Percentiles rank a stretch among this genome's conserved stretches.
Conservation (phyloP, 2,888 invertebrate genomes). For the Agrochola lota region DNA sequence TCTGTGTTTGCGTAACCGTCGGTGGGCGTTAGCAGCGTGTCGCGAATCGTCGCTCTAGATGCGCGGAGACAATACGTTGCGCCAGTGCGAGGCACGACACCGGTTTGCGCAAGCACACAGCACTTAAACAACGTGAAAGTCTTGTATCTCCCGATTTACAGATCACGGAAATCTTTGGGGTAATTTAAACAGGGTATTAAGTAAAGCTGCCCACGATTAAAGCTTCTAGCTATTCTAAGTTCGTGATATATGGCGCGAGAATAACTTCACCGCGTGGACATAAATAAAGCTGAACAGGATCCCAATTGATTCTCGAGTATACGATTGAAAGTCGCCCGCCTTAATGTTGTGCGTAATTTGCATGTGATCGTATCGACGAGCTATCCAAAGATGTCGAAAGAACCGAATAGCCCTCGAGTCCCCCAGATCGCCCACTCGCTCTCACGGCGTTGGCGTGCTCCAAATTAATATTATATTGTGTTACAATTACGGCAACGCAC, state of each 20-base stretch:
- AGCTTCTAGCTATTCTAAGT: constrained; percentile 42
- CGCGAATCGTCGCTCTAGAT: constrained; percentile 82
- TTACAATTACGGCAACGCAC: constrained; percentile 79
- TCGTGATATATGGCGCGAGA: constrained; percentile 49
- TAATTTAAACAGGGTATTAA: constrained; percentile 66
- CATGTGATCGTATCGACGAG: constrained; percentile 68
- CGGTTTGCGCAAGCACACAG: constrained; percentile 71
- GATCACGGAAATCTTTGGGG: constrained; percentile 71
- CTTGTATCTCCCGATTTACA: constrained; percentile 74
- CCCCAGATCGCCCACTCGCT: constrained; percentile 73
- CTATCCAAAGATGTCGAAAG: constrained; percentile 72
- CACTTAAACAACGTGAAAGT: constrained; percentile 71
- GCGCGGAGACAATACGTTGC: constrained; percentile 81
- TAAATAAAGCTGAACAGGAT: constrained; percentile 59
- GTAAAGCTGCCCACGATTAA: constrained; percentile 61
- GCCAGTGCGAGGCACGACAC: constrained; percentile 67
- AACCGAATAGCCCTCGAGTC: constrained; percentile 67
- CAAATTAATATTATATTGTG: constrained; percentile 83
- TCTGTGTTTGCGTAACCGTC: constrained; percentile 73
- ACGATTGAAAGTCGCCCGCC: constrained; percentile 56
- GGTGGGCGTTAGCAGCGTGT: constrained; percentile 74
- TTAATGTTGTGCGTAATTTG: constrained; percentile 63
- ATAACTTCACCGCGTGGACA: constrained; percentile 46
- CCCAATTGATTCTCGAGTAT: constrained; percentile 51
- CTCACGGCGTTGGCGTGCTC: constrained; percentile 78